Evolutionary conservation across 2,888 invertebrate species (phyloP).

Genomic region (Dasysyrphus albostriatus): DNA sequence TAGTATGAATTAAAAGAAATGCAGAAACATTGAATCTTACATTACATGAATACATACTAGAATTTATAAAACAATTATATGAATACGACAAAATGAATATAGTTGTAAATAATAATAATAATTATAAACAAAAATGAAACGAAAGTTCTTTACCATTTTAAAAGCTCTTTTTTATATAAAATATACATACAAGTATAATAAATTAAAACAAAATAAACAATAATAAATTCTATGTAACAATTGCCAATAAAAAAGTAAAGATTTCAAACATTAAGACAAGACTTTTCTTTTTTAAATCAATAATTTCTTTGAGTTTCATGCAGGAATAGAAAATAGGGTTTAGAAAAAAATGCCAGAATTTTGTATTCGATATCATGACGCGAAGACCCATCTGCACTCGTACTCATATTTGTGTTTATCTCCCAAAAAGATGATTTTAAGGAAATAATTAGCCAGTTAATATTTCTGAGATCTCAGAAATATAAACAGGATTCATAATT

Average conservation of each 20-base stretch:
- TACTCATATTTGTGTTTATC: no score
- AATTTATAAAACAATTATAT: slow-evolving; percentile 55
- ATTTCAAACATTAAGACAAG: slow-evolving; percentile 31
- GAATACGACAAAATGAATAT: slow-evolving; percentile 53
- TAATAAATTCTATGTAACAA: slow-evolving; percentile 63
- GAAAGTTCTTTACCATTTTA: slow-evolving; percentile 60
- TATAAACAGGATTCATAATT: no score
- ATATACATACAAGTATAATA: slow-evolving; percentile 38
- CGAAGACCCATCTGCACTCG: no score
- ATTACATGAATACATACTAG: slow-evolving; percentile 46
- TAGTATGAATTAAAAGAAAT: slow-evolving; percentile 41
- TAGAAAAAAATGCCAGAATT: no score
- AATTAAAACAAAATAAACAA: slow-evolving; percentile 42
- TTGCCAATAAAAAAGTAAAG: slow-evolving; percentile 69
- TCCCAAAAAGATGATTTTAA: no score
- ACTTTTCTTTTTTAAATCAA: neutral
- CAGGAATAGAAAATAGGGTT: no score
- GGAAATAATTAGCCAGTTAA: no score
- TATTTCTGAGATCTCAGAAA: no score
- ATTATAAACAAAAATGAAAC: slow-evolving; percentile 33
- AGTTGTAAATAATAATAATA: slow-evolving; percentile 56
- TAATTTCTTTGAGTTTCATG: neutral
- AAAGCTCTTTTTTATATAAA: slow-evolving; percentile 72
- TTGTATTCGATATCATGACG: no score
- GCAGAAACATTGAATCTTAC: slow-evolving; percentile 58